A percentile compares a stretch with the other conserved stretches of the same genome.
phyloP scores from a whole-genome alignment of 1,140 invertebrate genomes.

The Lithobius niger region DNA sequence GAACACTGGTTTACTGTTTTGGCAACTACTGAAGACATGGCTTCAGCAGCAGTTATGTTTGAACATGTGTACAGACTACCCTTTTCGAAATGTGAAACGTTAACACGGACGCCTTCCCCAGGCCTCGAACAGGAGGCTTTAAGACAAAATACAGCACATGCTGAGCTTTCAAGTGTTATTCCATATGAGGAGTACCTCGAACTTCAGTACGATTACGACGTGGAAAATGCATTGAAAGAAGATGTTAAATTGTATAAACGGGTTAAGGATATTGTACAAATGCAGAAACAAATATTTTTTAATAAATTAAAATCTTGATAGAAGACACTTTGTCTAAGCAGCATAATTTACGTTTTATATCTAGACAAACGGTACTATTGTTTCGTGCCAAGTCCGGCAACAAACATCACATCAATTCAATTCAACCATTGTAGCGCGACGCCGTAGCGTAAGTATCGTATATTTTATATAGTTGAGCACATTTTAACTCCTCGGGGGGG shows the following conservation, averaged over 20 bases:
- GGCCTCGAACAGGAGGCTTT: neutral
- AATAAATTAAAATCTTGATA: conserved; percentile 1
- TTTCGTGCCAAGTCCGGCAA: no score
- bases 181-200: neutral
- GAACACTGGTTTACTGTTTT: neutral
- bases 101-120: neutral
- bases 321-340: no score
- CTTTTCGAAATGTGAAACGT: neutral
- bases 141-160: neutral
- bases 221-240: neutral
- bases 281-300: neutral
- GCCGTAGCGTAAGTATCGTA: no score
- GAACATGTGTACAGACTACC: neutral
- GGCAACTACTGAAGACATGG: neutral
- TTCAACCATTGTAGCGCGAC: no score
- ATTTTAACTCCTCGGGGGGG: no score
- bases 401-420: no score
- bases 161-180: neutral
- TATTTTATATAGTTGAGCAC: no score
- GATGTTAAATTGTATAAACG: neutral
- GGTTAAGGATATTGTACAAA: neutral
- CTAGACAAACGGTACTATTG: no score
- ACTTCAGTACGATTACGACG: neutral
- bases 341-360: no score
- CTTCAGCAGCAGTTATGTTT: neutral